Evolutionary conservation across 64 coral and sea anemone species (phyloP), one percentile per base, ranked within the genome.

Genomic region (Porites lutea): DNA sequence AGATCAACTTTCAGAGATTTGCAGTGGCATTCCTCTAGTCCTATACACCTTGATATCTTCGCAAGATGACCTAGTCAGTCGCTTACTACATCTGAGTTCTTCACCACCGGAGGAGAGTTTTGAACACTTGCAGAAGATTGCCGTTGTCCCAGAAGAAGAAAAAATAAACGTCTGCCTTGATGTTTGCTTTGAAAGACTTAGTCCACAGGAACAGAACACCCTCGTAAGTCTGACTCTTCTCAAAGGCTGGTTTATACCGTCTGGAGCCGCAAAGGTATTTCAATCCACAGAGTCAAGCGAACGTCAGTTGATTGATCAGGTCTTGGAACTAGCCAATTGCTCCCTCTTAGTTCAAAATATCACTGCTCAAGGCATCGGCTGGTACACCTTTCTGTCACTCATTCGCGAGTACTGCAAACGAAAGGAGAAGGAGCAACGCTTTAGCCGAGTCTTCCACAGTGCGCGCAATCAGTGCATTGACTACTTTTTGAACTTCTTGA

Each of bases 401-500:
- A 52, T 84, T 68, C 61, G 81, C 18, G 81, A 84, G 9, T 68
- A 68, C 19, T 84, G 61, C n/a, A 51, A 11, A 22, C 8, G 4
- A 0, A 84, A 67, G 46, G 63, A 44, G 51, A 4, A 3, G 0
- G 46, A 84, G 37, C 13, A 6, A 4, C 0, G 7, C 6, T 84
- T 68, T 68, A 5, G 81, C 15, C 45, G 27, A 52, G 63, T n/a
- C 3, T 23, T 68, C 15, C 4, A 11, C 3, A 10, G 74, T 64
- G 79, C 90, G 2, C 71, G 66, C 5, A 65, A 37, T 48, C 18
- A 51, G 27, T 84, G 84, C 37, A 60, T 76, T 12, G 19, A 52
- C 2, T 43, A 92, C 68, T 84, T 86, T 48, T 63, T 92, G 22
- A 8, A 54, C 70, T 86, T 65, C 74, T 59, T 92, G 48, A 72